A percentile compares a stretch with the other conserved stretches of the same genome.
Evolutionary conservation across 2,888 invertebrate species (phyloP).

Genomic region (Brachynemurus nebulosus): DNA sequence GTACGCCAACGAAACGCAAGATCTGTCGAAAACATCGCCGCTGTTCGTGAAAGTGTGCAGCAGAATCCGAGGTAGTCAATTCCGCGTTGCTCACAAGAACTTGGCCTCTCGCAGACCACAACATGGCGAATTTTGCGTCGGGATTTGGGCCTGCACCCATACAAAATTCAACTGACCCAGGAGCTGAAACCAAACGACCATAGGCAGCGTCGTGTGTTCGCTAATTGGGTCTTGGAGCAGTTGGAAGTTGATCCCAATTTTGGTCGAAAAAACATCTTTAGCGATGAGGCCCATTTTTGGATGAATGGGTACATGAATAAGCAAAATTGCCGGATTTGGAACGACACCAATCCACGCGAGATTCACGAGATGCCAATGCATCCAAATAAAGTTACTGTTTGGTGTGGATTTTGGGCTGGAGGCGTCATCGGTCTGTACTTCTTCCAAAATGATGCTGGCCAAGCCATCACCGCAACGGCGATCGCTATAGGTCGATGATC

Average conservation of each 20-base stretch:
- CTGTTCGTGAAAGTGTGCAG: conserved; percentile 22
- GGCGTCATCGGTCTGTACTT: no score
- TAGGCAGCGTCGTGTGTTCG: conserved; percentile 16
- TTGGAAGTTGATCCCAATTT: conserved; percentile 16
- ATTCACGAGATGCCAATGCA: no score
- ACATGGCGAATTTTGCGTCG: conserved; percentile 18
- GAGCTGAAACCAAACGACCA: conserved; percentile 16
- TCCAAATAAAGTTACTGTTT: no score
- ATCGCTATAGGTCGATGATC: conserved; percentile 2
- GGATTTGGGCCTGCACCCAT: conserved; percentile 17
- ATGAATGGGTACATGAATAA: no score
- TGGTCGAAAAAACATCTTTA: conserved; percentile 15
- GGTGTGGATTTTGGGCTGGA: no score
- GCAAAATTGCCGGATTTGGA: no score
- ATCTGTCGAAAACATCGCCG: conserved; percentile 23
- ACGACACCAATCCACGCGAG: no score
- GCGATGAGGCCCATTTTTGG: no score
- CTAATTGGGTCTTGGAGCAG: conserved; percentile 14
- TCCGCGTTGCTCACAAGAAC: conserved; percentile 21
- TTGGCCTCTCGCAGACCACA: conserved; percentile 22
- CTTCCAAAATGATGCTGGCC: no score
- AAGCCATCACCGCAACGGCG: conserved; percentile 11
- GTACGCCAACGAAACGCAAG: conserved; percentile 20
- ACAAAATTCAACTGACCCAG: conserved; percentile 17
- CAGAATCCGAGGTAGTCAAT: conserved; percentile 23